Evolutionary conservation across 1,140 invertebrate genomes (phyloP).

Genomic region (Bradysia coprophila): DNA sequence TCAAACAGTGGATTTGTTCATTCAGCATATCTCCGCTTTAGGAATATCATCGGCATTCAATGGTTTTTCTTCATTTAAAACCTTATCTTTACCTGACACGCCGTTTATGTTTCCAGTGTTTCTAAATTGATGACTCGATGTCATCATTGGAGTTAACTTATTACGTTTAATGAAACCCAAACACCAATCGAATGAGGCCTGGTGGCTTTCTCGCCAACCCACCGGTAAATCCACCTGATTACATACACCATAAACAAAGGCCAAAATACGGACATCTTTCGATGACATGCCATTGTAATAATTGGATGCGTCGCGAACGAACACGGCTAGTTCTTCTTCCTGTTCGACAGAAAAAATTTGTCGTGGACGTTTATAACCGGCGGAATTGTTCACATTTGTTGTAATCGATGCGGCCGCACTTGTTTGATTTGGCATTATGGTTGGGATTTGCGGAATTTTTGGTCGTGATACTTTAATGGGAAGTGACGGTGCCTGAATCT

Average conservation of each 20-base stretch:
- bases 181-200: conserved; percentile 1
- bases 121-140: neutral
- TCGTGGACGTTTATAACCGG: neutral
- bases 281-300: neutral
- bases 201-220: neutral
- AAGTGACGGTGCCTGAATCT: neutral
- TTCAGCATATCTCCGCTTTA: no score
- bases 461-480: neutral
- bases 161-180: conserved; percentile 1
- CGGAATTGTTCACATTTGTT: neutral
- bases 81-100: no score
- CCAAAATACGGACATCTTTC: conserved; percentile 1
- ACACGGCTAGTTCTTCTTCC: neutral
- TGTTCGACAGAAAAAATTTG: neutral
- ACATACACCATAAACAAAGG: conserved; percentile 1
- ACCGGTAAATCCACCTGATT: neutral
- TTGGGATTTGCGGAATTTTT: no score
- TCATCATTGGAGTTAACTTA: neutral
- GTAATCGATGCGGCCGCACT: neutral
- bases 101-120: no score
- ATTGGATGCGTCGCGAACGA: neutral
- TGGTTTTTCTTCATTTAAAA: no score
- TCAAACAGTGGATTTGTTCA: no score
- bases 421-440: no score
- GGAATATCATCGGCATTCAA: no score